Evolutionary conservation across 2,797 vertebrate genomes (phyloP).

Genomic region (Buceros bicornis): DNA sequence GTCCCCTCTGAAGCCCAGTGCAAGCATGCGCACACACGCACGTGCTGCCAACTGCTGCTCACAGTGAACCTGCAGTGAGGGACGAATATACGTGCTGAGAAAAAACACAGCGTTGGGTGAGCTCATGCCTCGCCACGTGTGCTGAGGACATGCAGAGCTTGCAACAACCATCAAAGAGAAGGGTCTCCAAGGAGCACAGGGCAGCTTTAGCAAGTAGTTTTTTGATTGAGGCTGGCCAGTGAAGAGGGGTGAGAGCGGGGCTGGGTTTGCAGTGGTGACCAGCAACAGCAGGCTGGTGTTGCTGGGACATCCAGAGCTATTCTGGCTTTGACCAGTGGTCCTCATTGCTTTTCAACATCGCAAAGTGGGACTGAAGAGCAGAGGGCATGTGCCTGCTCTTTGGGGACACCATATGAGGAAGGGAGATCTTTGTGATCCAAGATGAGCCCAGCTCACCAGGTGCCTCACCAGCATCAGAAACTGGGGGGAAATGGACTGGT

Average conservation of each 20-base stretch:
- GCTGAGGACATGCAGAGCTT: fast-evolving
- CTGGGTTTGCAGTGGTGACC: neutral
- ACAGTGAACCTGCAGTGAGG: fast-evolving
- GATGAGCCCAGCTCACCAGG: neutral
- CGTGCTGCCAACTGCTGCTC: fast-evolving
- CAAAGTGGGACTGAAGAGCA: neutral
- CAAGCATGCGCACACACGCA: fast-evolving
- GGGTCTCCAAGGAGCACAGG: neutral
- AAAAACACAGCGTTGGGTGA: fast-evolving
- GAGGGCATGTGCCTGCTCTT: neutral
- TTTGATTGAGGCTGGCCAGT: neutral
- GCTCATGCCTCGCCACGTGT: fast-evolving
- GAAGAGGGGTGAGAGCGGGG: fast-evolving
- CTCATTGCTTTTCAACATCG: neutral
- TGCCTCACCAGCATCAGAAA: neutral
- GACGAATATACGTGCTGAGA: neutral
- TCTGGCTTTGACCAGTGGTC: neutral
- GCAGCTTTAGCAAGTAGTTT: neutral
- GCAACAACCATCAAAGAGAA: neutral
- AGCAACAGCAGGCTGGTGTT: fast-evolving
- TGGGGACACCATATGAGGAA: neutral
- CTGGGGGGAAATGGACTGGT: neutral
- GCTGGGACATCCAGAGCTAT: neutral
- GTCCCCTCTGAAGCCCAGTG: no score
- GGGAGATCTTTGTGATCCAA: neutral